Base-by-base conservation (phyloP, 2,113 vertebrate species). In the Hyperoodon ampullatus region DNA sequence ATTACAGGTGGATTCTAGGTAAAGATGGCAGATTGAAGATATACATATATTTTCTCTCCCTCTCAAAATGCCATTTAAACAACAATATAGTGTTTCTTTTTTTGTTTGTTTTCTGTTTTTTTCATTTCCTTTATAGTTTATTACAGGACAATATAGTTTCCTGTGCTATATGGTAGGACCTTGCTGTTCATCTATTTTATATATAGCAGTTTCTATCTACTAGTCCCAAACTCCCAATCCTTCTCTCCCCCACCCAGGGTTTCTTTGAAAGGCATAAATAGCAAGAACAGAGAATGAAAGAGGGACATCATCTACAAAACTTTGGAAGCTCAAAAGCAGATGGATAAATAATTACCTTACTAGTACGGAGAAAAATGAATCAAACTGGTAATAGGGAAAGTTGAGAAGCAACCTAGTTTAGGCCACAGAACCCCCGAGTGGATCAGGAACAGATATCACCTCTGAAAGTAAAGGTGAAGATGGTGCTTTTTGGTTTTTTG, bases 191-290 rank as follows among this genome's bases (percentile, higher is more conserved):
- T 35, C 33, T 23, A 14, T 80, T 80, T 80, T 19, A 23, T 13
- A 23, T 55, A 55, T 4, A 78, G 75, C 12, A 14, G 33, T 78
- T 24, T 78, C n/a, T 35, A 55, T 78, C 75, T 78, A 14, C 21
- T 80, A 55, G 11, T 80, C 33, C 33, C 75, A 80, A 55, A 55
- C 33, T 53, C 5, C 18, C 30, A 77, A 33, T 12, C 30, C 47
- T 53, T 77, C 18, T 11, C 50, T 80, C 19, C 33, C 33, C 19
- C 13, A 55, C 33, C 53, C 33, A 65, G 6, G 28, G 2, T 93
- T 93, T 93, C 33, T 72, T 84, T 94, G 55, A 83, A 85, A 92
- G 55, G 44, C 19, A 75, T 77, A 58, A 39, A 53, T 61, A 77
- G 82, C 13, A 82, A 84, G 18, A 81, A 71, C 1, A 33, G 18